A percentile compares a stretch with the other conserved stretches of the same genome.
These are phyloP conservation scores for human (Homo sapiens) DNA, from an alignment of 2,113 vertebrate genomes.

Conservation along the genomic window DNA sequence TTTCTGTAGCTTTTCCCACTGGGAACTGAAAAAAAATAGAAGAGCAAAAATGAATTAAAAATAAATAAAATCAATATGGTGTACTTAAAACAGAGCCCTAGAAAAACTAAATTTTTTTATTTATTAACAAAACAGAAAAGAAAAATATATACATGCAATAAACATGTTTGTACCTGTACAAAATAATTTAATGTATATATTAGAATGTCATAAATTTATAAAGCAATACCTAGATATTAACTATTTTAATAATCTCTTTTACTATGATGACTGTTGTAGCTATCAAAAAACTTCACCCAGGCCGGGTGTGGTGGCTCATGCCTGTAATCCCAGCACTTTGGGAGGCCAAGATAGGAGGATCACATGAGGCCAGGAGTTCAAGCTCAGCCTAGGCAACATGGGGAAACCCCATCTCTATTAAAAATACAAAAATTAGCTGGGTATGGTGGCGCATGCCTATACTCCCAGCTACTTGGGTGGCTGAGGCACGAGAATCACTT, in stretches of 20 bases:
- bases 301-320: too few relatives aligned
- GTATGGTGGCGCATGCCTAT: too few relatives aligned
- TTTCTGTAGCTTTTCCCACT: conserved; percentile 93
- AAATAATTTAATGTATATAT: not conserved
- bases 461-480: too few relatives aligned
- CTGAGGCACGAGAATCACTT: too few relatives aligned
- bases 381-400: too few relatives aligned
- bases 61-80: conserved; percentile 26
- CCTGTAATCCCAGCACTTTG: too few relatives aligned
- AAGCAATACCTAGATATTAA: not conserved
- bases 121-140: conserved; percentile 24
- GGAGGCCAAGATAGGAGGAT: too few relatives aligned
- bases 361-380: too few relatives aligned
- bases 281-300: not conserved
- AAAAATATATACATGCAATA: not conserved
- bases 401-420: too few relatives aligned
- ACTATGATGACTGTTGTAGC: not conserved
- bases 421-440: too few relatives aligned
- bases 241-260: not conserved
- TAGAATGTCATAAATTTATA: conserved; percentile 19
- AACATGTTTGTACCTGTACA: not conserved
- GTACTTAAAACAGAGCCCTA: not conserved
- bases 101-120: not conserved
- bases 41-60: conserved; percentile 26
- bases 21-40: conserved; percentile 85